These are phyloP conservation scores for Spodoptera littoralis DNA, from an alignment of 2,888 invertebrate species.

Conservation along the genomic window DNA sequence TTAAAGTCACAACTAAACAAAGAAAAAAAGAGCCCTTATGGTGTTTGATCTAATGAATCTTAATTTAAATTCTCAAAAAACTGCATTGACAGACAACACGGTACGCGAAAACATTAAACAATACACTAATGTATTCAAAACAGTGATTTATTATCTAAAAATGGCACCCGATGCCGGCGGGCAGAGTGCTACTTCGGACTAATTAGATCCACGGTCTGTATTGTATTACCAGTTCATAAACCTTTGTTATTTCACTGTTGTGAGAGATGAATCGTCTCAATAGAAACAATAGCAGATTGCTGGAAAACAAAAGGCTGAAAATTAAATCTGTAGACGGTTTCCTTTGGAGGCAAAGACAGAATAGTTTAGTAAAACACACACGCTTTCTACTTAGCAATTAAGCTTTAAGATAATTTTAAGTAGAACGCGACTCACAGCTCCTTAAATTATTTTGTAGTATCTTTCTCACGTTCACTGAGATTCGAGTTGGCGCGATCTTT, in stretches of 20 bases:
- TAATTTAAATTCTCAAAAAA: background rate
- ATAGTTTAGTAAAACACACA: slow-evolving; percentile 61
- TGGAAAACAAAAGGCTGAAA: slow-evolving; percentile 57
- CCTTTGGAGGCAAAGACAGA: slow-evolving; percentile 46
- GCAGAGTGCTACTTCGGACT: slow-evolving; percentile 38
- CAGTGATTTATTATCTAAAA: slow-evolving; percentile 26
- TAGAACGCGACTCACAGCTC: slow-evolving; percentile 40
- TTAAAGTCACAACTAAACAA: too few species aligned
- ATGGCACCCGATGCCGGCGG: slow-evolving; percentile 24
- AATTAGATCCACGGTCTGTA: slow-evolving; percentile 51
- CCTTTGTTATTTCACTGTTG: slow-evolving; percentile 46
- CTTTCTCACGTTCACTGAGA: slow-evolving; percentile 25
- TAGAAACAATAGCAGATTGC: slow-evolving; percentile 58
- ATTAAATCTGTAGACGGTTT: slow-evolving; percentile 54
- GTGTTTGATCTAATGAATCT: too few species aligned
- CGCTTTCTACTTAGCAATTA: slow-evolving; percentile 45
- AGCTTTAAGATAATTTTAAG: slow-evolving; percentile 51
- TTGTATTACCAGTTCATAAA: slow-evolving; percentile 56
- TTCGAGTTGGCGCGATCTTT: slow-evolving; percentile 12
- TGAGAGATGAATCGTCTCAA: slow-evolving; percentile 44
- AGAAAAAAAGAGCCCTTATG: too few species aligned
- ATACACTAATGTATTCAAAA: background rate
- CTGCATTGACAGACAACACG: background rate
- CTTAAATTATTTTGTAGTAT: slow-evolving; percentile 50
- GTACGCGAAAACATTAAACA: background rate